A percentile compares a stretch with the other conserved stretches of the same genome.
Evolutionary conservation across 2,888 invertebrate genomes (phyloP).

Genomic region (Aphrophora alni): DNA sequence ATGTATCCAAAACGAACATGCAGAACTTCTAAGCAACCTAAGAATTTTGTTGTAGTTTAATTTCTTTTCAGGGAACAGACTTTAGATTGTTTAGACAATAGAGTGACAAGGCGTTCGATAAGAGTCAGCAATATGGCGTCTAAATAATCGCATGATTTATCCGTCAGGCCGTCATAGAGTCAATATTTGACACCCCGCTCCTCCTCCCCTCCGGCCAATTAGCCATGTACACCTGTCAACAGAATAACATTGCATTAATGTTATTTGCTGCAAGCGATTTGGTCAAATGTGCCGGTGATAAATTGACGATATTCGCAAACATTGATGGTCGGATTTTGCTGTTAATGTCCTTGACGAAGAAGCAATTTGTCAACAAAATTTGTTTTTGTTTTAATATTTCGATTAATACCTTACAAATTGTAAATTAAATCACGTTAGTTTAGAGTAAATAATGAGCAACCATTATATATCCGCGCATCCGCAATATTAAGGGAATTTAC

Average conservation of each 20-base stretch:
- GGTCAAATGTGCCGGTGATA: conserved; percentile 3
- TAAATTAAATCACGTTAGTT: no score
- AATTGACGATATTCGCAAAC: not conserved
- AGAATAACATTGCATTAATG: conserved; percentile 24
- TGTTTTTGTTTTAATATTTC: not conserved
- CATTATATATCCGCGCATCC: no score
- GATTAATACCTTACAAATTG: no score
- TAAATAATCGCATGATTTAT: conserved; percentile 29
- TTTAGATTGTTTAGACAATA: no score
- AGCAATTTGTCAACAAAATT: not conserved
- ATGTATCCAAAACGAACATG: no score
- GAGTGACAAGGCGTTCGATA: not conserved
- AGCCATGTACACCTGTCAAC: conserved; percentile 32
- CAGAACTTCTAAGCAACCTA: no score
- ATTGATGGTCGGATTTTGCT: not conserved
- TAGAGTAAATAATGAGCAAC: no score
- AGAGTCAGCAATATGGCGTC: not conserved
- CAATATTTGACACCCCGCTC: conserved; percentile 31
- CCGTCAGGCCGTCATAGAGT: conserved; percentile 30
- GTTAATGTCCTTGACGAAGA: not conserved
- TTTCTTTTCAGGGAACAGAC: no score
- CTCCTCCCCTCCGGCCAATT: conserved; percentile 22
- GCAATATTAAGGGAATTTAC: no score
- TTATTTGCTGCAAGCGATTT: conserved; percentile 2
- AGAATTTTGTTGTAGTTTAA: no score